phyloP scores from a whole-genome alignment of 2,888 invertebrate genomes.

The Polyploca ridens region DNA sequence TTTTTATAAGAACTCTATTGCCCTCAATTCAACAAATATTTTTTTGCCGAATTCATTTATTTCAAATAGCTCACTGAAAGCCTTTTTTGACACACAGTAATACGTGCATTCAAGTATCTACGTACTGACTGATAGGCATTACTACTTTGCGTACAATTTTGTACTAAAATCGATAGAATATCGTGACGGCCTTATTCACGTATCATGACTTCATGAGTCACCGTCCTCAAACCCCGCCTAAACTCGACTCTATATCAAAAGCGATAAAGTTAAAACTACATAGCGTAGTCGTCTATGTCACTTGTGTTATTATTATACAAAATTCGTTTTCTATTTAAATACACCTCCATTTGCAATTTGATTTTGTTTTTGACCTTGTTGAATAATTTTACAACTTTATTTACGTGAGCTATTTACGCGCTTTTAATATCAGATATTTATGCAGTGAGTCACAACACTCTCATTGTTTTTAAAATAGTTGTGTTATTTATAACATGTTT shows the following conservation, averaged over 20 bases:
- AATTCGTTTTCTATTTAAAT: conserved; percentile 54
- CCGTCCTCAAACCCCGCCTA: conserved; percentile 35
- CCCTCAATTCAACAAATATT: background rate
- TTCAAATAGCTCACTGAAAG: background rate
- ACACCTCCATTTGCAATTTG: conserved; percentile 52
- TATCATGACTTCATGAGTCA: conserved; percentile 68
- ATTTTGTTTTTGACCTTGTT: conserved; percentile 58
- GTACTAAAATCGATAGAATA: conserved; percentile 65
- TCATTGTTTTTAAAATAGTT: conserved; percentile 19
- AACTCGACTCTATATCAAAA: conserved; percentile 51
- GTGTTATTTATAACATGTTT: background rate
- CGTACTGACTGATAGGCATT: conserved; percentile 2
- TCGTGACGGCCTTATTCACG: conserved; percentile 60
- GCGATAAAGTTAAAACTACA: conserved; percentile 40
- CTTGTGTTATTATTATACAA: conserved; percentile 38
- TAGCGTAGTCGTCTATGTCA: conserved; percentile 42
- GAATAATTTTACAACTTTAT: conserved; percentile 47
- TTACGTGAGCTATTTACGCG: conserved; percentile 46
- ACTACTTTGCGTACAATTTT: conserved; percentile 48
- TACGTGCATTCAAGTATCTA: background rate
- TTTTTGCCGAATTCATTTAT: background rate
- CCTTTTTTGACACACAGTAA: background rate
- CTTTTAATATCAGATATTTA: conserved; percentile 48
- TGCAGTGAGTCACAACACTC: conserved; percentile 33
- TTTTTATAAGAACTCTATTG: conserved; percentile 24